Evolutionary conservation across 2,888 invertebrate species (phyloP), one percentile per base, ranked within the genome.

Genomic region (Cyclophora punctaria): DNA sequence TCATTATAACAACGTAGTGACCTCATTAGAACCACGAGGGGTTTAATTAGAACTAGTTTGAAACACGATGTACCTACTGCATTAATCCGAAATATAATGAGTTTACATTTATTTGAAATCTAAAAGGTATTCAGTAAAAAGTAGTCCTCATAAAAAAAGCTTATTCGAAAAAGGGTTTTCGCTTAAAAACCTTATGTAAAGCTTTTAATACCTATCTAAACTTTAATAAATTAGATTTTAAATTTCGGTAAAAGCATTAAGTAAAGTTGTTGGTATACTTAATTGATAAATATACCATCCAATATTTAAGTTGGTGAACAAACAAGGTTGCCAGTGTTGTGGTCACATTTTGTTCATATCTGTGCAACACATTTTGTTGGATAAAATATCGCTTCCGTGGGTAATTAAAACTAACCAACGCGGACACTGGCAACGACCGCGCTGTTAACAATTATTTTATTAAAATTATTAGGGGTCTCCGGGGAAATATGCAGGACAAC

Each of bases 391-490:
- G 72, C 67, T 77, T 80, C 69, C 67, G 75, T 66, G 75, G 75
- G 69, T 80, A 82, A 82, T 80, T 78, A 78, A 80, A 77, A 79
- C 78, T 80, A 76, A 74, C 82, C 75, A 71, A 71, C 64, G 65
- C 56, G 70, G 69, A 60, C 58, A 67, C 60, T 62, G 67, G 60
- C 64, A 69, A 61, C 62, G 64, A 69, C 66, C 63, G 63, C 61
- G 69, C 66, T 74, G 72, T 74, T 70, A 69, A 74, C 70, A 71
- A 75, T 76, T 75, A 75, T 78, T 78, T 77, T 75, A 75, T 72
- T 75, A 76, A 71, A 73, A 75, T 75, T 75, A 78, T 77, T 74
- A 76, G 73, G 59, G 69, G 66, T 64, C 79, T 56, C 76, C 54
- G 52, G 78, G 78, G 75, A 78, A 74, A 77, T 76, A 67, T 71